These are phyloP conservation scores for Brienomyrus longianalis DNA, from an alignment of 2,113 vertebrate genomes.

Conservation along the genomic window DNA sequence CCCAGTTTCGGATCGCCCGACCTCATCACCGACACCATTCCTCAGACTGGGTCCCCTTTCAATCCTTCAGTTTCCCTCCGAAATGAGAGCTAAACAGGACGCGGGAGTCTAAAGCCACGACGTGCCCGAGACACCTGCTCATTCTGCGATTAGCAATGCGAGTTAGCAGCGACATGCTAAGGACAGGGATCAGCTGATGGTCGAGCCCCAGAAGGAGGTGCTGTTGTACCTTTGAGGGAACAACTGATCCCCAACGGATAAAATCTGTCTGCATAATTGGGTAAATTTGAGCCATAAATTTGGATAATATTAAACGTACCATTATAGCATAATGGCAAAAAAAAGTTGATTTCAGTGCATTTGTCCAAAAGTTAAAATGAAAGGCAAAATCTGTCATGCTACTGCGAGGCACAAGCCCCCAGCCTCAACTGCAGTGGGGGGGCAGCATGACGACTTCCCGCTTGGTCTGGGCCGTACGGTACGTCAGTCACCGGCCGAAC, in stretches of 20 bases:
- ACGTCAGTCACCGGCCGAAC: constrained; percentile 21
- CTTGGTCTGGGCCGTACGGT: background rate
- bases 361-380: background rate
- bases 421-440: background rate
- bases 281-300: background rate
- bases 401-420: background rate
- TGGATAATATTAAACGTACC: background rate
- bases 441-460: background rate
- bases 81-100: background rate
- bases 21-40: background rate
- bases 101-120: background rate
- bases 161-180: background rate
- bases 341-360: background rate
- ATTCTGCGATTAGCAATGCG: background rate
- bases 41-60: background rate
- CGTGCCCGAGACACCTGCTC: background rate
- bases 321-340: background rate
- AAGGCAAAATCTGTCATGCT: background rate
- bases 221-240: background rate
- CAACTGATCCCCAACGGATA: background rate
- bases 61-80: background rate
- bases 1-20: background rate
- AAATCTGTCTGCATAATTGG: background rate
- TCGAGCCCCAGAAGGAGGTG: background rate
- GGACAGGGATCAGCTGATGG: background rate